phyloP scores from a whole-genome alignment of 1,140 invertebrate species.

The Calycopis cecrops region DNA sequence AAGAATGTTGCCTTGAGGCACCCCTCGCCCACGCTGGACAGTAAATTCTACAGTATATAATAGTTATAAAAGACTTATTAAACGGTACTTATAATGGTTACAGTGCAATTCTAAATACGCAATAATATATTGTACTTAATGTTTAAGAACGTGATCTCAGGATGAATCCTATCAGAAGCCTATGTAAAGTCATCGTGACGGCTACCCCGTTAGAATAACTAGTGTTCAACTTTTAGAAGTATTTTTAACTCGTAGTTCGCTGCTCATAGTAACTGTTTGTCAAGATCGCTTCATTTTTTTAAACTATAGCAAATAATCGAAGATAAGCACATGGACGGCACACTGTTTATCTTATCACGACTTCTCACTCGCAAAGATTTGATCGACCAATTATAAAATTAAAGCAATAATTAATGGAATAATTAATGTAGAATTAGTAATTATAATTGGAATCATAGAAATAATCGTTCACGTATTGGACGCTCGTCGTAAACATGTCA shows the following conservation, averaged over 20 bases:
- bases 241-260: conserved; percentile 64
- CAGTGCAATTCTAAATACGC: conserved; percentile 70
- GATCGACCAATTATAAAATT: conserved; percentile 60
- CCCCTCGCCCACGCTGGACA: conserved; percentile 43
- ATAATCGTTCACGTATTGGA: conserved; percentile 17
- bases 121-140: conserved; percentile 72
- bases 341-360: conserved; percentile 61
- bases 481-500: conserved; percentile 19
- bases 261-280: conserved; percentile 61
- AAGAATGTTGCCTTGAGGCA: conserved; percentile 43
- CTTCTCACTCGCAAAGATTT: conserved; percentile 61
- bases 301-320: conserved; percentile 58
- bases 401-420: conserved; percentile 61
- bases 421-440: conserved; percentile 46
- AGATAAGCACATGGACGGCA: conserved; percentile 60
- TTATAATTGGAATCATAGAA: conserved; percentile 11
- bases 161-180: conserved; percentile 67
- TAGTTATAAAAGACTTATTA: conserved; percentile 57
- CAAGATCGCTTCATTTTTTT: conserved; percentile 56
- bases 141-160: conserved; percentile 71
- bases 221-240: conserved; percentile 69
- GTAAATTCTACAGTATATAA: conserved; percentile 43
- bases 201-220: conserved; percentile 61
- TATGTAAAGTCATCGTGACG: conserved; percentile 56
- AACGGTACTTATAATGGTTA: conserved; percentile 54